Conservation (phyloP, 2,113 vertebrate genomes). For the Phrynocephalus versicolor region DNA sequence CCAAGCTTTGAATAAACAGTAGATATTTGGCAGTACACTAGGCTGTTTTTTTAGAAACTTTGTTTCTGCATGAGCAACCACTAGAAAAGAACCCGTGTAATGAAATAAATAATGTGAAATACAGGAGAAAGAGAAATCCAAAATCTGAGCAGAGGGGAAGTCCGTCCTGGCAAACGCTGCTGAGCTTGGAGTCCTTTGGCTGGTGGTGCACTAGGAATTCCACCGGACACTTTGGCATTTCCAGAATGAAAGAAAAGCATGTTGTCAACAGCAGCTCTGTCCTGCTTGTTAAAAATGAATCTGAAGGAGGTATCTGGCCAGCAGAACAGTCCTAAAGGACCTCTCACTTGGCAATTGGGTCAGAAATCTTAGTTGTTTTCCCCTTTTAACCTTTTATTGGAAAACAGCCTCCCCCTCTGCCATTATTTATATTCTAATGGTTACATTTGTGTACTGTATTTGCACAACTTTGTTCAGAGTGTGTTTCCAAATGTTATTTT, state of each 20-base stretch:
- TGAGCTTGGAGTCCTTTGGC: neutral
- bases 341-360: neutral
- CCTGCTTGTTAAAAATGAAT: neutral
- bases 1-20: neutral
- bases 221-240: neutral
- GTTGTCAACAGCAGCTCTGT: neutral
- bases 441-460: neutral
- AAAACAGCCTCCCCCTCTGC: too few relatives aligned
- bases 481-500: neutral
- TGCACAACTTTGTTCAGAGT: neutral
- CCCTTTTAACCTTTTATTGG: neutral
- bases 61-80: neutral
- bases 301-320: neutral
- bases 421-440: neutral
- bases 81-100: neutral
- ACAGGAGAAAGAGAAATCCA: too few relatives aligned
- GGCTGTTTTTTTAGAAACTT: neutral
- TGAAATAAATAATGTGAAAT: neutral
- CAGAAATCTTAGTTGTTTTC: neutral
- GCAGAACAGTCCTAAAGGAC: neutral
- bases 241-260: neutral
- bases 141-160: neutral
- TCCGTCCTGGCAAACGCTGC: neutral
- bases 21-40: neutral
- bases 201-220: neutral